A percentile compares a stretch with the other conserved stretches of the same genome.
Evolutionary conservation across 2,888 invertebrate species (phyloP).

Genomic region (Vesta saturnalis): DNA sequence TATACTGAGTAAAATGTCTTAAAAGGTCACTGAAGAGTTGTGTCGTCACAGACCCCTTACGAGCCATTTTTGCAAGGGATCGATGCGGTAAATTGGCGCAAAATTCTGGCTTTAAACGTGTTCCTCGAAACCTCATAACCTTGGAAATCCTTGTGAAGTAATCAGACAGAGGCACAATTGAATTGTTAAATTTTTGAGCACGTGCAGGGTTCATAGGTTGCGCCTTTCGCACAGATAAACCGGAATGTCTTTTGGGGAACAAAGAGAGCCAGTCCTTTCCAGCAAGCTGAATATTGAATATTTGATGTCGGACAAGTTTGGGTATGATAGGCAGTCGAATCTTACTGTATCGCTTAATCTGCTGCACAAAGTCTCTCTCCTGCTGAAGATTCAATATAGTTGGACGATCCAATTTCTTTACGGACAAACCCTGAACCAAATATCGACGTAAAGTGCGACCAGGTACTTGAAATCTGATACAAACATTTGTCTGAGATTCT

Average conservation of each 20-base stretch:
- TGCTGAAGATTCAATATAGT: not conserved
- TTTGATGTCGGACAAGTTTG: not conserved
- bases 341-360: not conserved
- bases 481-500: not conserved
- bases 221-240: no score
- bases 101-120: no score
- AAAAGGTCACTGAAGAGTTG: no score
- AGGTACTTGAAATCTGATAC: not conserved
- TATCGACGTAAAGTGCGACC: no score
- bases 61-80: not conserved
- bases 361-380: no score
- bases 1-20: no score
- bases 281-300: not conserved
- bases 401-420: not conserved
- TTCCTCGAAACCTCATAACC: not conserved
- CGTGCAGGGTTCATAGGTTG: not conserved
- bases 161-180: not conserved
- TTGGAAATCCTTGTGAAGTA: no score
- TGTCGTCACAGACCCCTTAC: no score
- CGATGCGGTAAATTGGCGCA: not conserved
- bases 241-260: no score
- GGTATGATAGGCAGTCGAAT: not conserved
- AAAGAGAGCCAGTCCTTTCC: no score
- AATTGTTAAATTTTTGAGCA: not conserved
- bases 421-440: not conserved